Percentiles rank a stretch among this genome's conserved stretches.
These are phyloP conservation scores for Himalopsyche kuldschensis DNA, from an alignment of 2,888 invertebrate species.

Conservation along the genomic window DNA sequence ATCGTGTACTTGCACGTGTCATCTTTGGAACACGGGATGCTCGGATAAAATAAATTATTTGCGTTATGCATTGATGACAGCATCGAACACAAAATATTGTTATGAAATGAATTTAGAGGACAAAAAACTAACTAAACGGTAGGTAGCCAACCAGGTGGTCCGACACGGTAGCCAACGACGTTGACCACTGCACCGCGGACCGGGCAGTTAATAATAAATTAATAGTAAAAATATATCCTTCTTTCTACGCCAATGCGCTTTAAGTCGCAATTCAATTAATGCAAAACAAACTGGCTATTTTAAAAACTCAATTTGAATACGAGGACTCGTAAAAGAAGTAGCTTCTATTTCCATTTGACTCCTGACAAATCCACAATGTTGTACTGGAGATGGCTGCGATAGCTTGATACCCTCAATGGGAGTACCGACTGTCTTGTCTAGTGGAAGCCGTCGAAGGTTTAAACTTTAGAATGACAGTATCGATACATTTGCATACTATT, in stretches of 20 bases:
- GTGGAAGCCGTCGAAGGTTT: background rate
- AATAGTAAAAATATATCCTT: too few species aligned
- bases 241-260: background rate
- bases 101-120: too few species aligned
- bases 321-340: background rate
- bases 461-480: background rate
- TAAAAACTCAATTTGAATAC: conserved; percentile 21
- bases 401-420: background rate
- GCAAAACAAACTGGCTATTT: background rate
- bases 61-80: too few species aligned
- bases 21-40: too few species aligned
- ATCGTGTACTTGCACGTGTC: too few species aligned
- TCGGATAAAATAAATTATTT: too few species aligned
- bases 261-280: background rate
- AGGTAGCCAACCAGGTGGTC: too few species aligned
- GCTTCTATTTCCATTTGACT: background rate
- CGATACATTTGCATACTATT: background rate
- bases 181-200: too few species aligned
- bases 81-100: too few species aligned
- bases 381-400: background rate
- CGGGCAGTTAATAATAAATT: too few species aligned
- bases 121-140: too few species aligned
- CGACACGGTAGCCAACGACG: too few species aligned
- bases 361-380: background rate
- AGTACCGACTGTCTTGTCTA: background rate